Percentiles rank a stretch among this genome's conserved stretches.
Evolutionary conservation across 2,113 vertebrate genomes (phyloP).

Genomic region (Prochilodus magdalenae): DNA sequence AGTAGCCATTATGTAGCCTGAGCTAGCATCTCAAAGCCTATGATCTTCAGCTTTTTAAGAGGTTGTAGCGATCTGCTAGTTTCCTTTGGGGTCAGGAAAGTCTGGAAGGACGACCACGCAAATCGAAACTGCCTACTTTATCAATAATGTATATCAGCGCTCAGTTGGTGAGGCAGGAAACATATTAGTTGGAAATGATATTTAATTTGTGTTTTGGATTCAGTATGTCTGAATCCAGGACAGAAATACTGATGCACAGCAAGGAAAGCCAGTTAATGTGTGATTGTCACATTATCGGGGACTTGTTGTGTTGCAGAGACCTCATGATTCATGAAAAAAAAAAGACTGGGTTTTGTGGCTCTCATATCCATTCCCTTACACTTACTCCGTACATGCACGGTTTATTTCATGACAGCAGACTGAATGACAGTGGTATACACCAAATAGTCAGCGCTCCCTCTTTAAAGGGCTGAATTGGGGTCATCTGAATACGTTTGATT

Average conservation of each 20-base stretch:
- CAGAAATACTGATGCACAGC: background rate
- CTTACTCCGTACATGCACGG: no score
- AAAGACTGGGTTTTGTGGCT: background rate
- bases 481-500: no score
- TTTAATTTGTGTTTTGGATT: background rate
- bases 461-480: no score
- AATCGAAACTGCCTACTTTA: background rate
- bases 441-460: no score
- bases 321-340: background rate
- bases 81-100: background rate
- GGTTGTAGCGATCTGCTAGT: background rate
- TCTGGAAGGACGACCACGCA: background rate
- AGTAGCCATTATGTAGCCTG: conserved; percentile 14
- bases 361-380: no score
- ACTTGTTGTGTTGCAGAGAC: background rate
- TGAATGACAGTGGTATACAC: no score
- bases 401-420: no score
- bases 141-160: background rate
- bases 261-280: background rate
- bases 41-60: conserved; percentile 1
- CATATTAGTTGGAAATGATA: background rate
- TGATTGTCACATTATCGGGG: background rate
- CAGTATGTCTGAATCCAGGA: background rate
- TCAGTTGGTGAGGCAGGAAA: background rate
- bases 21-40: background rate